Evolutionary conservation across 2,888 invertebrate genomes (phyloP), one percentile per base, ranked within the genome.

Genomic region (Drosophila mayaguana): DNA sequence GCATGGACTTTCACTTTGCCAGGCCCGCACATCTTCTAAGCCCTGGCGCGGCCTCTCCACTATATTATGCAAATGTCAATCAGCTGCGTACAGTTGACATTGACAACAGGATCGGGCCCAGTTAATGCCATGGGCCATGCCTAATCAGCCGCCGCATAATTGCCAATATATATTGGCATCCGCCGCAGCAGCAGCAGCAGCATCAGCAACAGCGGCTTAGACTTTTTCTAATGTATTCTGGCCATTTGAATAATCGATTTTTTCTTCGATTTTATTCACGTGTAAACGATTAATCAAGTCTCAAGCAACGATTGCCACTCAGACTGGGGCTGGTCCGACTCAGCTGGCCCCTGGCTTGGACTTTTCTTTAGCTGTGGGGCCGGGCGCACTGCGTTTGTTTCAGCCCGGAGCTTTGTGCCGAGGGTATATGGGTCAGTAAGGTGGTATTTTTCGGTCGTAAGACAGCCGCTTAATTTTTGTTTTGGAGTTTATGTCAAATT

Each of bases 271-370:
- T 84, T 87, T 71, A 80, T 86, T 80, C 84, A 87, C 87, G 87
- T 81, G 78, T 80, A 84, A 84, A 73, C 84, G 80, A 84, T 84
- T 84, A 87, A 84, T 84, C 87, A 84, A 87, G 64, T 72, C 66
- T 57, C 75, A 80, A 87, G 75, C 74, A 75, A 75, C 60, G 72
- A 69, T 54, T 66, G 40, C 38, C 60, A 38, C 62, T 60, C 16
- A 9, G 61, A 40, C 43, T 64, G 56, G 62, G 75, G 48, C 61
- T 71, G 53, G 68, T 54, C 69, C 56, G 57, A 25, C 68, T 62
- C n/a, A 20, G 42, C 63, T 71, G 40, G 61, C 65, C 57, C 40
- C 45, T 65, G 38, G 50, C 50, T 63, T 62, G 40, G 63, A 57
- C 25, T 73, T 57, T 56, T 68, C 63, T 55, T 48, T 56, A 53